A percentile compares a stretch with the other conserved stretches of the same genome.
Evolutionary conservation across 2,113 vertebrate species (phyloP).

Genomic region (Dipodomys ordii): DNA sequence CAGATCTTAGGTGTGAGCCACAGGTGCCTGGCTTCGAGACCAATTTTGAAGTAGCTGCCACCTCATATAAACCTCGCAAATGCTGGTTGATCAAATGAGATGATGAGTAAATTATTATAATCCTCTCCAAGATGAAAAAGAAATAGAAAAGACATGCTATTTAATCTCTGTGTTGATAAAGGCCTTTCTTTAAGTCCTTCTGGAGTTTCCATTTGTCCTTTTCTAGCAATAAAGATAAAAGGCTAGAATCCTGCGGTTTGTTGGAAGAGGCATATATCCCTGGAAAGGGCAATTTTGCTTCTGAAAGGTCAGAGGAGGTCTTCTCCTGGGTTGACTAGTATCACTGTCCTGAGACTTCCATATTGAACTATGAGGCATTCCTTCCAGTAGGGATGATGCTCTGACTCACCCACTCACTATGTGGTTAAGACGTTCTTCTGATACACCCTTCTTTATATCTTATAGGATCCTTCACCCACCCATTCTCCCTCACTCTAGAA

Average conservation of each 20-base stretch:
- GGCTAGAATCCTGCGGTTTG: neutral
- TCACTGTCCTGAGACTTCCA: neutral
- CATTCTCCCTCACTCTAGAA: neutral
- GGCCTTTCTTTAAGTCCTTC: neutral
- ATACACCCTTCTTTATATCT: neutral
- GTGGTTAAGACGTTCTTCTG: neutral
- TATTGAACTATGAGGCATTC: neutral
- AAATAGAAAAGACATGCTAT: neutral
- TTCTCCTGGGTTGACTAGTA: neutral
- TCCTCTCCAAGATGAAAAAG: neutral
- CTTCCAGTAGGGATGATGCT: neutral
- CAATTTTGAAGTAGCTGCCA: neutral
- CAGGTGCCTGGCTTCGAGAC: neutral
- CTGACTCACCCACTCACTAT: neutral
- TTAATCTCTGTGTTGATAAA: neutral
- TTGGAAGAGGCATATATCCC: neutral
- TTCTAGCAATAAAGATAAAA: slow-evolving; percentile 13
- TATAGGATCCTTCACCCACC: neutral
- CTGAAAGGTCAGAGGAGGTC: neutral
- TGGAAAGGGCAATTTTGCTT: neutral
- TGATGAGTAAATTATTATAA: neutral
- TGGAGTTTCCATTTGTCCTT: neutral
- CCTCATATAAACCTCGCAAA: neutral
- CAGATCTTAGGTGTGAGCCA: too few relatives aligned
- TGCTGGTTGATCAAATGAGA: neutral